Evolutionary conservation across 1,140 invertebrate species (phyloP).

Genomic region (Matsumurasca onukii): DNA sequence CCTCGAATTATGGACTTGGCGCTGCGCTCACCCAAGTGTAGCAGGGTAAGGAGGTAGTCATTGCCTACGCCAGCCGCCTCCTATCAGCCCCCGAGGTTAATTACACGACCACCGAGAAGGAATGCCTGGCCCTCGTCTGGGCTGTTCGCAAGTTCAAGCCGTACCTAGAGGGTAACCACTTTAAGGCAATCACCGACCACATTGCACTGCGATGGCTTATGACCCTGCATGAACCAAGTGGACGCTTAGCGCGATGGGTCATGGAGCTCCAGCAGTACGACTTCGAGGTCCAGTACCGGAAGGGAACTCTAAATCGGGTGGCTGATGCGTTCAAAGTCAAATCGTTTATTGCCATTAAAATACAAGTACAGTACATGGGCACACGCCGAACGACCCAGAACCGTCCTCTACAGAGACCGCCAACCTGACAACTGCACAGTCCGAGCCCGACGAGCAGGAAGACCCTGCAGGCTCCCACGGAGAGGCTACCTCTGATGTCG

Average conservation of each 20-base stretch:
- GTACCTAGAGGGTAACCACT: conserved; percentile 47
- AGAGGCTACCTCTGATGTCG: not conserved
- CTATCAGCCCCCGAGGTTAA: conserved; percentile 44
- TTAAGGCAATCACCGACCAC: conserved; percentile 50
- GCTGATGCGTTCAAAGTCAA: conserved; percentile 41
- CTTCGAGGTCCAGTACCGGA: conserved; percentile 46
- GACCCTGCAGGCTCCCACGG: not conserved
- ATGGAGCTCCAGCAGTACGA: conserved; percentile 44
- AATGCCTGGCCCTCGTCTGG: conserved; percentile 48
- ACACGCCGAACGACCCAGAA: too few relatives aligned
- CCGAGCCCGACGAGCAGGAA: not conserved
- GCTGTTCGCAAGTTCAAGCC: conserved; percentile 44
- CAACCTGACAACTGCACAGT: not conserved
- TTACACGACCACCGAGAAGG: conserved; percentile 47
- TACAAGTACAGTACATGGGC: too few relatives aligned
- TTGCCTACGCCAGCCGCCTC: conserved; percentile 45
- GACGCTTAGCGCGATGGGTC: conserved; percentile 37
- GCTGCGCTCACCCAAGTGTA: conserved; percentile 42
- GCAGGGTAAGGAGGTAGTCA: conserved; percentile 37
- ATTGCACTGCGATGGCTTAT: conserved; percentile 46
- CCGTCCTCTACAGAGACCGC: too few relatives aligned
- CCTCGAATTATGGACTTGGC: conserved; percentile 41
- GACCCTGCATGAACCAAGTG: conserved; percentile 44
- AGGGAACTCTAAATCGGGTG: conserved; percentile 43
- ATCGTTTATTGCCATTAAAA: too few relatives aligned